Conservation (phyloP, 2,113 vertebrate genomes). For the Sterrhoptilus dennistouni region DNA sequence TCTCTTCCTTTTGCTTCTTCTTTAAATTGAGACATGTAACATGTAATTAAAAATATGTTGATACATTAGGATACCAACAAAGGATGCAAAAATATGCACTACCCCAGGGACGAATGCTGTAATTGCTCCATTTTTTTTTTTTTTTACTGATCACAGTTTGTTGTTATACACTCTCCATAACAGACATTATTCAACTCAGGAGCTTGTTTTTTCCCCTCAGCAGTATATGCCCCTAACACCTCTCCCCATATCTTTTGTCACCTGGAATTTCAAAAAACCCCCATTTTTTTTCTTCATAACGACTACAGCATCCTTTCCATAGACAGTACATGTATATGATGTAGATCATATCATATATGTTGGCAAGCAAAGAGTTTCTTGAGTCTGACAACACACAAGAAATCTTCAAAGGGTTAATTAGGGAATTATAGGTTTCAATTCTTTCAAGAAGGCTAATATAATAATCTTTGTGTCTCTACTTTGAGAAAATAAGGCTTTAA, state of each 20-base stretch:
- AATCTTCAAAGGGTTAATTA: background rate
- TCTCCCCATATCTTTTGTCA: background rate
- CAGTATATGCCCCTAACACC: rapidly evolving
- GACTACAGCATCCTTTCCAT: background rate
- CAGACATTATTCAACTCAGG: background rate
- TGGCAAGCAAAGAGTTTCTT: background rate
- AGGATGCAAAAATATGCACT: background rate
- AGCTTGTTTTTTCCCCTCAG: background rate
- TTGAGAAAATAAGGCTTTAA: background rate
- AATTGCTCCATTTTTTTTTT: background rate
- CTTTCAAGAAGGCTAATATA: background rate
- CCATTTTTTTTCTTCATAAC: background rate
- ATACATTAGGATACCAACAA: background rate
- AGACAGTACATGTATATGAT: background rate
- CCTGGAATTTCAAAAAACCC: background rate
- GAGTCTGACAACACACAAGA: background rate
- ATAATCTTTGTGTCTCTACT: background rate
- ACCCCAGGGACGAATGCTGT: rapidly evolving
- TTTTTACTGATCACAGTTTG: background rate
- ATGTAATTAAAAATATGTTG: background rate
- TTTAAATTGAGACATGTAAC: rapidly evolving
- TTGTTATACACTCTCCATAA: background rate
- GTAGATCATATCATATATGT: background rate
- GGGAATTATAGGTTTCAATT: background rate
- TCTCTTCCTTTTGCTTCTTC: background rate